Conservation (phyloP, 2,888 invertebrate genomes). For the Druceiella hillmani region DNA sequence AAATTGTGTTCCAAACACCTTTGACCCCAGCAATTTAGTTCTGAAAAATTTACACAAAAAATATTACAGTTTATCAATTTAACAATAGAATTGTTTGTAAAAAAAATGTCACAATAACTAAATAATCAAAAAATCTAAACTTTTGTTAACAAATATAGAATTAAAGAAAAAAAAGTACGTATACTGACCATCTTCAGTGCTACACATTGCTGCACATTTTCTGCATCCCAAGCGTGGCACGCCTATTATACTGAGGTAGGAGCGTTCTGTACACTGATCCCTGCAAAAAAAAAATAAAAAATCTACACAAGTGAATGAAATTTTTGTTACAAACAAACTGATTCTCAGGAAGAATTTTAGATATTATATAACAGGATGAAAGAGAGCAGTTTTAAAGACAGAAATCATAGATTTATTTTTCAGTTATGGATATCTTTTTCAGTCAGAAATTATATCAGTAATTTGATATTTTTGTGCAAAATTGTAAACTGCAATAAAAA, state of each 20-base stretch:
- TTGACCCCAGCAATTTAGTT: slow-evolving; percentile 56
- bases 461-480: too few relatives aligned
- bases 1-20: slow-evolving; percentile 85
- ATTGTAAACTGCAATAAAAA: too few relatives aligned
- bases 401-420: too few relatives aligned
- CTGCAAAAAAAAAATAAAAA: slow-evolving; percentile 28
- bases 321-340: not conserved
- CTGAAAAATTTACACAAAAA: slow-evolving; percentile 27
- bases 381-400: too few relatives aligned
- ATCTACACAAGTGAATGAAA: not conserved
- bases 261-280: slow-evolving; percentile 45
- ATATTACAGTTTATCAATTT: slow-evolving; percentile 2
- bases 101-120: slow-evolving; percentile 3
- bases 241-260: slow-evolving; percentile 49
- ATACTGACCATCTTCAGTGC: slow-evolving; percentile 40
- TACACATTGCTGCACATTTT: slow-evolving; percentile 52
- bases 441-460: too few relatives aligned
- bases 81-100: not conserved
- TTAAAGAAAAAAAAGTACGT: slow-evolving; percentile 2
- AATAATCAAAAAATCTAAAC: not conserved
- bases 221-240: slow-evolving; percentile 59
- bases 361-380: too few relatives aligned
- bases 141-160: slow-evolving; percentile 23
- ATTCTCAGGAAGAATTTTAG: not conserved
- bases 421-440: too few relatives aligned